These are phyloP conservation scores for Tolmerus cingulatus DNA, from an alignment of 2,888 invertebrate genomes.

Conservation along the genomic window DNA sequence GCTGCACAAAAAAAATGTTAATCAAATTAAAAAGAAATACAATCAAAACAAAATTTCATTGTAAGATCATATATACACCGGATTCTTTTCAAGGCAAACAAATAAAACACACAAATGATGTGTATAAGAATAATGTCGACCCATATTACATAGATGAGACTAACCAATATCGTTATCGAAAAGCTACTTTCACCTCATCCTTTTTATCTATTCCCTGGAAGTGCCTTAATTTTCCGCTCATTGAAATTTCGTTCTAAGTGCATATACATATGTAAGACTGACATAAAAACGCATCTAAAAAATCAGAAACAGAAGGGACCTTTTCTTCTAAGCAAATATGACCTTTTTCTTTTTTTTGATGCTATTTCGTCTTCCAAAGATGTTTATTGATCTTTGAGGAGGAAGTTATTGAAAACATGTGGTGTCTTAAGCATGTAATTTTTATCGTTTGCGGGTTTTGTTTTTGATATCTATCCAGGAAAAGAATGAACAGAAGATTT, in stretches of 20 bases:
- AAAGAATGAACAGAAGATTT: not conserved
- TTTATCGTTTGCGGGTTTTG: not conserved
- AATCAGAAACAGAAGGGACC: not conserved
- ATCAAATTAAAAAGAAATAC: no score
- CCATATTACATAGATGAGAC: not conserved
- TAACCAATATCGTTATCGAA: not conserved
- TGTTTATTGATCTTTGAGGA: not conserved
- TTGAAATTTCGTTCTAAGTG: not conserved
- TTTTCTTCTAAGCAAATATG: not conserved
- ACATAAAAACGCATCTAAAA: not conserved
- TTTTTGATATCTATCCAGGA: not conserved
- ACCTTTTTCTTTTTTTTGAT: not conserved
- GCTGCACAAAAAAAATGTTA: no score
- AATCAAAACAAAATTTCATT: no score
- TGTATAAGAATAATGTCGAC: not conserved
- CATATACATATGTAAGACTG: not conserved
- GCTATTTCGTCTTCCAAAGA: not conserved
- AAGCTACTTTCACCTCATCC: not conserved
- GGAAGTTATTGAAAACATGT: not conserved
- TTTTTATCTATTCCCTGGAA: not conserved
- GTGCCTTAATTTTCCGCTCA: not conserved
- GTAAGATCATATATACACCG: no score
- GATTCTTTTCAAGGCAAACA: not conserved
- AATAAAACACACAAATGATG: not conserved
- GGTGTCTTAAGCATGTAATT: not conserved